These are phyloP conservation scores for Falco concolor DNA, from an alignment of 2,797 vertebrate genomes.

Conservation along the genomic window DNA sequence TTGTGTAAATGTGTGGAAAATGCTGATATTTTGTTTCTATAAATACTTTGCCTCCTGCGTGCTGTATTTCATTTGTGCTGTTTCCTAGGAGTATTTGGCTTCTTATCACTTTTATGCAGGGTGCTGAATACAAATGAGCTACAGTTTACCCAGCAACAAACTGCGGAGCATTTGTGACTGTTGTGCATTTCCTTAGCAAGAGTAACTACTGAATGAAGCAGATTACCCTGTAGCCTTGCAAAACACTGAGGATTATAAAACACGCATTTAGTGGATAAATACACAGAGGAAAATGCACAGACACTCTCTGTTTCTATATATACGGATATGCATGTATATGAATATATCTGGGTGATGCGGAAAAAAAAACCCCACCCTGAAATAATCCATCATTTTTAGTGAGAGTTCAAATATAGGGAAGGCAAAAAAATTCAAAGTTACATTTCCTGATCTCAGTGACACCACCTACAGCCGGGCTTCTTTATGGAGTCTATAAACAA, in stretches of 20 bases:
- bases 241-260: slow-evolving; percentile 61
- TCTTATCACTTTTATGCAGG: slow-evolving; percentile 71
- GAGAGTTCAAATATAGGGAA: slow-evolving; percentile 7
- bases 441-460: not conserved
- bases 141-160: slow-evolving; percentile 42
- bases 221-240: not conserved
- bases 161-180: slow-evolving; percentile 36
- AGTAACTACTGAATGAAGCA: slow-evolving; percentile 53
- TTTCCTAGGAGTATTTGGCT: slow-evolving; percentile 75
- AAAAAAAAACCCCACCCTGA: not conserved
- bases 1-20: slow-evolving; percentile 81
- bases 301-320: not conserved
- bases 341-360: not conserved
- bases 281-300: slow-evolving; percentile 43
- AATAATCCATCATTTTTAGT: slow-evolving; percentile 17
- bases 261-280: slow-evolving; percentile 36
- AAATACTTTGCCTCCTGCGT: slow-evolving; percentile 74
- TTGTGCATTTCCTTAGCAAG: slow-evolving; percentile 42
- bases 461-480: not conserved
- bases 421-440: not conserved
- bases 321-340: not conserved
- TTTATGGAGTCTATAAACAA: not conserved
- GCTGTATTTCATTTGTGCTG: slow-evolving; percentile 68
- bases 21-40: slow-evolving; percentile 83
- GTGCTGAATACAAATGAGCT: slow-evolving; percentile 71